phyloP scores from a whole-genome alignment of 2,797 vertebrate genomes.

The Cyprinella venusta region DNA sequence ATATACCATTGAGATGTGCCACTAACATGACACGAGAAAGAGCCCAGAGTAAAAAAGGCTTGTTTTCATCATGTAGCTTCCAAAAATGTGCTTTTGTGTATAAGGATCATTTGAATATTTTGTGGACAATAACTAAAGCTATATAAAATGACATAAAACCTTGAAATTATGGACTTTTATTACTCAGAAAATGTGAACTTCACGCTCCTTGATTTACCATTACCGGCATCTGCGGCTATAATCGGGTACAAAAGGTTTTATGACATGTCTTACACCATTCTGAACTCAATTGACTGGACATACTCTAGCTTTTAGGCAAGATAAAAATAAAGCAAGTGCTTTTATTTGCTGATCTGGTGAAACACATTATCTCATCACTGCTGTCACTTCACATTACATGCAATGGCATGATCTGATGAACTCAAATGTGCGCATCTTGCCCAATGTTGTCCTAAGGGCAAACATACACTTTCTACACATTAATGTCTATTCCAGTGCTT shows the following conservation, averaged over 20 bases:
- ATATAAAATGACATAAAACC: not conserved
- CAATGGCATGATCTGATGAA: conserved; percentile 66
- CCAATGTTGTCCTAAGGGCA: conserved; percentile 54
- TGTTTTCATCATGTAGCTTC: not conserved
- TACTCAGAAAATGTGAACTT: not conserved
- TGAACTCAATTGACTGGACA: conserved; percentile 48
- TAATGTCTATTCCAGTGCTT: not conserved
- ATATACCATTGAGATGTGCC: conserved; percentile 40
- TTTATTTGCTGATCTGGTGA: conserved; percentile 49
- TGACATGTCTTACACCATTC: conserved; percentile 19
- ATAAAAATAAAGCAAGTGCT: conserved; percentile 46
- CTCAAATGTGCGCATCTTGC: conserved; percentile 56
- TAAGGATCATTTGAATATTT: not conserved
- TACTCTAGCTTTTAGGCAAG: conserved; percentile 23
- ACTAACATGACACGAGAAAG: not conserved
- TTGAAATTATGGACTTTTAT: not conserved
- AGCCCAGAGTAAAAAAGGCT: not conserved
- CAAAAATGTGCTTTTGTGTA: not conserved
- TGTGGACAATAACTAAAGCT: not conserved
- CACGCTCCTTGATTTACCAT: not conserved
- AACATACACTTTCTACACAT: conserved; percentile 41
- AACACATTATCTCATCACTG: conserved; percentile 60
- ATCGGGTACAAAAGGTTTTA: conserved; percentile 31
- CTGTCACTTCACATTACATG: conserved; percentile 50
- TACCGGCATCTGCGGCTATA: not conserved